These are phyloP conservation scores for Tinamus guttatus DNA, from an alignment of 2,113 vertebrate species.

Conservation along the genomic window DNA sequence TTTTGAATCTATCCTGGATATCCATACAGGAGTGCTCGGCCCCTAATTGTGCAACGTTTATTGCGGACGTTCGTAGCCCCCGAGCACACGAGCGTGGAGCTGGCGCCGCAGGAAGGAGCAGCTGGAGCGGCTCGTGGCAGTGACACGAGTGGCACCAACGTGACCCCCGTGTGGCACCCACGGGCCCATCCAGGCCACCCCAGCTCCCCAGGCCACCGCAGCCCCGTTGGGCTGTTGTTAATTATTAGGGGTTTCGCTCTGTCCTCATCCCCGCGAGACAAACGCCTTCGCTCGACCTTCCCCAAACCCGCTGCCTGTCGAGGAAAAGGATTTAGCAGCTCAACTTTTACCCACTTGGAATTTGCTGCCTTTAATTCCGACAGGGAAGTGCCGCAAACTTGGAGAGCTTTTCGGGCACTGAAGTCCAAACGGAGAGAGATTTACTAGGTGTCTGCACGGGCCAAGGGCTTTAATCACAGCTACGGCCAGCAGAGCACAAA, in stretches of 20 bases:
- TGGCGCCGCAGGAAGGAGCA: no score
- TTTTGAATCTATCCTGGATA: neutral
- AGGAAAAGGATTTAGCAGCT: neutral
- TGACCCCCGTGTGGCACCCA: no score
- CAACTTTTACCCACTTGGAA: neutral
- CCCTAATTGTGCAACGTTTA: neutral
- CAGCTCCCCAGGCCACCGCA: accelerated
- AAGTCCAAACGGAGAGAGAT: neutral
- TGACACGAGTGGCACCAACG: no score
- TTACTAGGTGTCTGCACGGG: neutral
- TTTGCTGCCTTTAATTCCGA: neutral
- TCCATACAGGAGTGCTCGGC: accelerated
- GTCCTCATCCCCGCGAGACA: accelerated
- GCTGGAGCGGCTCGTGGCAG: no score
- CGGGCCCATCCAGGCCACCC: accelerated
- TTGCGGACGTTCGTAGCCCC: no score
- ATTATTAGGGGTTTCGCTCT: no score
- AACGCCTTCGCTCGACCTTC: neutral
- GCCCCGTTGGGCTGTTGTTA: no score
- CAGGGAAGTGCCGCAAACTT: neutral
- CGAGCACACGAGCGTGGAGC: neutral
- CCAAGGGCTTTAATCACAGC: neutral
- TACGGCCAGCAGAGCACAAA: neutral
- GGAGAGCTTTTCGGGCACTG: neutral
- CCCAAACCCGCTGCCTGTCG: neutral